Conservation (phyloP, 2,113 vertebrate species). For the Scolopax mira region DNA sequence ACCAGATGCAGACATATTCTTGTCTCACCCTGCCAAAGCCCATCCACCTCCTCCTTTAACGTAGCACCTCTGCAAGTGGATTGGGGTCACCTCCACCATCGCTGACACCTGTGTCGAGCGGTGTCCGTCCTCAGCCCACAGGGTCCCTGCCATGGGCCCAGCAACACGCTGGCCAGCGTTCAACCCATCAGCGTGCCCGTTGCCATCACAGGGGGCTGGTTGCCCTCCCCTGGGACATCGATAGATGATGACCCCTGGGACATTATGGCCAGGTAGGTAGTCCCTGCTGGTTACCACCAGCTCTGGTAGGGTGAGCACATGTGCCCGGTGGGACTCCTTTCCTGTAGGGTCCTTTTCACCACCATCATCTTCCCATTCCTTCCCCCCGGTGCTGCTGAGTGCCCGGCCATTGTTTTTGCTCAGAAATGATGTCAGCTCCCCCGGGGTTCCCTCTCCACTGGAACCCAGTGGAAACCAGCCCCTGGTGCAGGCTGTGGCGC, state of each 20-base stretch:
- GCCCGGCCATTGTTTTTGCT: neutral
- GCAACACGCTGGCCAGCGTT: fast-evolving
- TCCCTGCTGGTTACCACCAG: fast-evolving
- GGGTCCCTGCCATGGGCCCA: neutral
- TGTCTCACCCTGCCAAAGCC: neutral
- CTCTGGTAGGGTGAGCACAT: fast-evolving
- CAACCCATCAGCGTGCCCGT: neutral
- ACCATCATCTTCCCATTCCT: neutral
- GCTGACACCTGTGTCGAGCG: neutral
- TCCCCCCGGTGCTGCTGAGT: fast-evolving
- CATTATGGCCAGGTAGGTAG: neutral
- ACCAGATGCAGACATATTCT: fast-evolving
- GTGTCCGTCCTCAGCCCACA: neutral
- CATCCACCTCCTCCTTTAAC: neutral
- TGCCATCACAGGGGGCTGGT: neutral
- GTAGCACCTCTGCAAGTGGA: neutral
- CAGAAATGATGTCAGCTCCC: neutral
- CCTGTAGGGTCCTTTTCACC: neutral
- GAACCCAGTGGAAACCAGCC: neutral
- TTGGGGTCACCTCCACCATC: neutral
- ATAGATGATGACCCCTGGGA: neutral
- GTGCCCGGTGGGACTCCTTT: neutral
- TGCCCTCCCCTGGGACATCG: neutral
- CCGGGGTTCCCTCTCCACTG: neutral
- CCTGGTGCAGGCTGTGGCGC: fast-evolving